A percentile compares a stretch with the other conserved stretches of the same genome.
These are phyloP conservation scores for Tetranychus urticae DNA, from an alignment of 1,140 invertebrate genomes.

Conservation along the genomic window DNA sequence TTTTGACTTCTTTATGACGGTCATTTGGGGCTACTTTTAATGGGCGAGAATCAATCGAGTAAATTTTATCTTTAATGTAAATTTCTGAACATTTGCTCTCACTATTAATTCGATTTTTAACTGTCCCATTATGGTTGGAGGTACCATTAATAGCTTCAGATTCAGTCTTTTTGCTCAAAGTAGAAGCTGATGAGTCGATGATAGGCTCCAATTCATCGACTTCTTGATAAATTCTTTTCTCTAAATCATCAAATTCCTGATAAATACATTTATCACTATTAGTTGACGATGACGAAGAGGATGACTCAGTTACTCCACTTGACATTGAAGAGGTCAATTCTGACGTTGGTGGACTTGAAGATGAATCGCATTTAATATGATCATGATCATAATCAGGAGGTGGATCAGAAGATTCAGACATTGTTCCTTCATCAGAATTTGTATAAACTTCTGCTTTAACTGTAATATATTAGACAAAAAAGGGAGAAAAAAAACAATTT, in stretches of 20 bases:
- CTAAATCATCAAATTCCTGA: not conserved
- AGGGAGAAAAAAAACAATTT: too few relatives aligned
- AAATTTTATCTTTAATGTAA: not conserved
- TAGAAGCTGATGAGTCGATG: not conserved
- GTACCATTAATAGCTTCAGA: too few relatives aligned
- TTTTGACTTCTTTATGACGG: not conserved
- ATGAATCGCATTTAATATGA: not conserved
- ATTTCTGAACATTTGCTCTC: not conserved
- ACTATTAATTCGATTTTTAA: not conserved
- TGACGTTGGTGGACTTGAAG: slow-evolving; percentile 11
- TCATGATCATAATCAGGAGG: slow-evolving; percentile 11
- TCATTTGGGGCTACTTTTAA: not conserved
- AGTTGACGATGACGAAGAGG: too few relatives aligned
- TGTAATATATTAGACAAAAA: not conserved
- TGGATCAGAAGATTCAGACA: slow-evolving; percentile 12
- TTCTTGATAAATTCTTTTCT: slow-evolving; percentile 15
- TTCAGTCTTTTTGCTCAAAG: too few relatives aligned
- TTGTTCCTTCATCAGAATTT: slow-evolving; percentile 8
- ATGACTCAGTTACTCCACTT: too few relatives aligned
- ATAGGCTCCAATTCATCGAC: slow-evolving; percentile 6
- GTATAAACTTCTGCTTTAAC: slow-evolving; percentile 14
- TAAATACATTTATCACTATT: too few relatives aligned
- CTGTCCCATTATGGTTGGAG: too few relatives aligned
- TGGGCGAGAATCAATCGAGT: not conserved
- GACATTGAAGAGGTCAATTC: slow-evolving; percentile 7